Percentiles rank a stretch among this genome's conserved stretches.
These are phyloP conservation scores for Aspidapion aeneum DNA, from an alignment of 2,888 invertebrate genomes.

Conservation along the genomic window DNA sequence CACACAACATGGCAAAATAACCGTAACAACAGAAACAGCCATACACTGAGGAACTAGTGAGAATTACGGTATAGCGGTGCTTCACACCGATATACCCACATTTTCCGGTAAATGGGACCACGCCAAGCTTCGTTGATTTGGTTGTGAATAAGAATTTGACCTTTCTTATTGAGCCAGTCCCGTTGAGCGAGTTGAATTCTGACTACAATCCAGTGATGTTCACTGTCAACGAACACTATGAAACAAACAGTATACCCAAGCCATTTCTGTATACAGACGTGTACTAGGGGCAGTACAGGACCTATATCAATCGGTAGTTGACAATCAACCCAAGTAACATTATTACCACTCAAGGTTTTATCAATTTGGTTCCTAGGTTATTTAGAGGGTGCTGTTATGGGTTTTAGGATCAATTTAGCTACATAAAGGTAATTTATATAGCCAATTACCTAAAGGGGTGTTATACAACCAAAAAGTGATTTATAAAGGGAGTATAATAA, in stretches of 20 bases:
- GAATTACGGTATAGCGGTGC: neutral
- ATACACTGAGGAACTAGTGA: neutral
- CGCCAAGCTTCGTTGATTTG: slow-evolving; percentile 8
- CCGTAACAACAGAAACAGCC: slow-evolving; percentile 3
- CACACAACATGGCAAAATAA: slow-evolving; percentile 3
- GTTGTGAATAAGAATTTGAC: slow-evolving; percentile 7
- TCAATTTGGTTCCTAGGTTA: too few species aligned
- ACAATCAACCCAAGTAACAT: neutral
- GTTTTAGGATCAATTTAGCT: too few species aligned
- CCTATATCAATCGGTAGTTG: neutral
- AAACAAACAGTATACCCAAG: neutral
- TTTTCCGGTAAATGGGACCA: slow-evolving; percentile 7
- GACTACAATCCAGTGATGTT: slow-evolving; percentile 3
- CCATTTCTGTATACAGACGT: neutral
- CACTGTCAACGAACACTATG: too few species aligned
- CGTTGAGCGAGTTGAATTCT: too few species aligned
- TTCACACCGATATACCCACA: slow-evolving; percentile 7
- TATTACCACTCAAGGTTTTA: too few species aligned
- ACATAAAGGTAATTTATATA: too few species aligned
- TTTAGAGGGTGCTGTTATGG: too few species aligned
- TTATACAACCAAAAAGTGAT: too few species aligned
- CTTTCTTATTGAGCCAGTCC: neutral
- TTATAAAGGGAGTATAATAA: too few species aligned
- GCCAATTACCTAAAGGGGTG: too few species aligned
- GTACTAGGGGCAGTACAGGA: neutral